Conservation (phyloP, 1,140 invertebrate genomes). For the Papilio xuthus region DNA sequence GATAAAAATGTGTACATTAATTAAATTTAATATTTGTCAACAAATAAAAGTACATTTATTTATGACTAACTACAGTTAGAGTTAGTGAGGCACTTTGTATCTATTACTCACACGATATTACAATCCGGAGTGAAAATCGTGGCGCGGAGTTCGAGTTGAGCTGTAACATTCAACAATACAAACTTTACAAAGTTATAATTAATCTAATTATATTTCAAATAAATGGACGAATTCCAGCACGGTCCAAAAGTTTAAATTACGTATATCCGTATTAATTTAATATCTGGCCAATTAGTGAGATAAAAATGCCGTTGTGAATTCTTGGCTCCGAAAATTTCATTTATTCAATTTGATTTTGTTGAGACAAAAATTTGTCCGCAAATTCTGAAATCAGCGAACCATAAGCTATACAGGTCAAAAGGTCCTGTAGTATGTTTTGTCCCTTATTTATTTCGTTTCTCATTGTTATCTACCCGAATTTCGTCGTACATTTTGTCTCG, state of each 20-base stretch:
- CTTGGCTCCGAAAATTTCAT: slow-evolving; percentile 13
- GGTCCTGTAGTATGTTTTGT: neutral
- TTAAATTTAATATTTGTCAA: too few relatives aligned
- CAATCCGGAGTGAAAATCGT: neutral
- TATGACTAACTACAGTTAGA: too few relatives aligned
- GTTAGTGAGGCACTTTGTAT: too few relatives aligned
- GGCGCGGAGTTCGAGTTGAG: neutral
- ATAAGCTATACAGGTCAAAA: slow-evolving; percentile 23
- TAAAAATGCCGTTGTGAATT: slow-evolving; percentile 31
- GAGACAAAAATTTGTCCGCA: slow-evolving; percentile 14
- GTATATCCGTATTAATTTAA: slow-evolving; percentile 22
- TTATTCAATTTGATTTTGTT: slow-evolving; percentile 27
- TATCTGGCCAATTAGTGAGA: slow-evolving; percentile 33
- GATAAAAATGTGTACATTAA: too few relatives aligned
- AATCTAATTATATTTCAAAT: slow-evolving; percentile 4
- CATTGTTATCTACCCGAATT: neutral
- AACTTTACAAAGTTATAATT: neutral
- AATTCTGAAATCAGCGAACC: slow-evolving; percentile 11
- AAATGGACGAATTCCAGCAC: neutral
- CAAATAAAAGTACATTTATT: too few relatives aligned
- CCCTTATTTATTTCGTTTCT: neutral
- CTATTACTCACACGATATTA: too few relatives aligned
- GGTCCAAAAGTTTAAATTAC: slow-evolving; percentile 14
- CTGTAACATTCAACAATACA: neutral
- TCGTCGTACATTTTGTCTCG: neutral